Conservation (phyloP, 2,797 vertebrate species). For the Labeo calbasu region DNA sequence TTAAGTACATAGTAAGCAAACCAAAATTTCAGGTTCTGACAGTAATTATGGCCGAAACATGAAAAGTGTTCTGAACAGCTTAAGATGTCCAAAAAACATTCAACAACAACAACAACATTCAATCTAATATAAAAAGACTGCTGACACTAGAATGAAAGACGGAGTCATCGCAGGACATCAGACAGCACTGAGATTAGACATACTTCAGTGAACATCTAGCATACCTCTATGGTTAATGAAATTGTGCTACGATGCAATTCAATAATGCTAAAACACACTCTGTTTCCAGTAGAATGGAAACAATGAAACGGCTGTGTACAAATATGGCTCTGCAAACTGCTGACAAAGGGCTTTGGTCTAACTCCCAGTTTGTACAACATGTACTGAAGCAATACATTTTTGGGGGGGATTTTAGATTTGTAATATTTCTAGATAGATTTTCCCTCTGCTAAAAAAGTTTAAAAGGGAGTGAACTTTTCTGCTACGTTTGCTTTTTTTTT, state of each 20-base stretch:
- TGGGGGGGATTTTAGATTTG: not conserved
- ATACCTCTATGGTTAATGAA: slow-evolving; percentile 47
- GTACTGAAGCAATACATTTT: not conserved
- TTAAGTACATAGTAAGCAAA: no score
- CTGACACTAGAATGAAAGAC: slow-evolving; percentile 34
- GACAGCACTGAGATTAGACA: slow-evolving; percentile 40
- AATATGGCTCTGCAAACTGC: slow-evolving; percentile 45
- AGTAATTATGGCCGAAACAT: not conserved
- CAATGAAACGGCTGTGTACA: slow-evolving; percentile 37
- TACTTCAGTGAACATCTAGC: slow-evolving; percentile 34
- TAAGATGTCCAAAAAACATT: not conserved
- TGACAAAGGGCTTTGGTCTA: slow-evolving; percentile 28
- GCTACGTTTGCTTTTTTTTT: not conserved
- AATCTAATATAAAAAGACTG: slow-evolving; percentile 21
- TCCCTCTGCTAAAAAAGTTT: slow-evolving; percentile 3
- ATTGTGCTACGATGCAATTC: slow-evolving; percentile 44
- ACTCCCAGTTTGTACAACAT: slow-evolving; percentile 30
- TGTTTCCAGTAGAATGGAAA: slow-evolving; percentile 49
- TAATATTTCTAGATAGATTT: slow-evolving; percentile 13
- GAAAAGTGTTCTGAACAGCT: not conserved
- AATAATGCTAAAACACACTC: slow-evolving; percentile 47
- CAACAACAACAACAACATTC: slow-evolving; percentile 1
- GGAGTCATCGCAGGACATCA: slow-evolving; percentile 5
- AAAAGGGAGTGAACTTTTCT: slow-evolving; percentile 10
- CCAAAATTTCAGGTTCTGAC: no score